phyloP scores from a whole-genome alignment of 2,888 invertebrate species.

The Orthonychiurus folsomi region DNA sequence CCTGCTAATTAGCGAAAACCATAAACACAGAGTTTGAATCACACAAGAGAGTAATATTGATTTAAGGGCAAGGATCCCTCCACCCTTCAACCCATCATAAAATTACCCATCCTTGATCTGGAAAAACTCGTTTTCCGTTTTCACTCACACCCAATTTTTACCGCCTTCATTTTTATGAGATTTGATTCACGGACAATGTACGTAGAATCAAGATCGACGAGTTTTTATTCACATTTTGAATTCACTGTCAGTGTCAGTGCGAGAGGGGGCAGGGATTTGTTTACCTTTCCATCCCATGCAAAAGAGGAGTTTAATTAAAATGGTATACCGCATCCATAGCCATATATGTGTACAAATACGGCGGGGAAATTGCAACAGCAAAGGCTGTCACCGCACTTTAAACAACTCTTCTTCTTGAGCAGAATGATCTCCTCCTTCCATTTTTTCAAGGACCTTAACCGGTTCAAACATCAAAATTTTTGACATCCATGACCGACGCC shows the following conservation, averaged over 20 bases:
- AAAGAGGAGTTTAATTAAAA: neutral
- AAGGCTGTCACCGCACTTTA: neutral
- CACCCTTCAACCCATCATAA: neutral
- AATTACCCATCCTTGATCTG: too few relatives aligned
- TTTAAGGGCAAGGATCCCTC: neutral
- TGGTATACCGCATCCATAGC: neutral
- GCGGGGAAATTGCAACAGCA: neutral
- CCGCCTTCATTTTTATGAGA: too few relatives aligned
- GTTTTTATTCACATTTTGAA: neutral
- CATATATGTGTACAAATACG: neutral
- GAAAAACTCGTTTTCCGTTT: too few relatives aligned
- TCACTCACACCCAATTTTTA: too few relatives aligned
- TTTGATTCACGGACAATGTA: too few relatives aligned
- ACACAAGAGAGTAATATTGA: neutral
- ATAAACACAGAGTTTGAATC: neutral
- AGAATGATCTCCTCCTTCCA: neutral
- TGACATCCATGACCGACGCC: neutral
- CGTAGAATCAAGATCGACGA: neutral
- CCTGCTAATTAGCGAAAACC: neutral
- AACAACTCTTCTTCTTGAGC: conserved; percentile 1
- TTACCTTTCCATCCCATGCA: neutral
- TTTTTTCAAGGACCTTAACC: neutral
- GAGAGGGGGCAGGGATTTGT: too few relatives aligned
- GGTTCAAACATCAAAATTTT: neutral
- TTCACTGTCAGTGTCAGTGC: neutral